Base-by-base conservation (phyloP, 2,797 vertebrate genomes). In the Sylvia borin region DNA sequence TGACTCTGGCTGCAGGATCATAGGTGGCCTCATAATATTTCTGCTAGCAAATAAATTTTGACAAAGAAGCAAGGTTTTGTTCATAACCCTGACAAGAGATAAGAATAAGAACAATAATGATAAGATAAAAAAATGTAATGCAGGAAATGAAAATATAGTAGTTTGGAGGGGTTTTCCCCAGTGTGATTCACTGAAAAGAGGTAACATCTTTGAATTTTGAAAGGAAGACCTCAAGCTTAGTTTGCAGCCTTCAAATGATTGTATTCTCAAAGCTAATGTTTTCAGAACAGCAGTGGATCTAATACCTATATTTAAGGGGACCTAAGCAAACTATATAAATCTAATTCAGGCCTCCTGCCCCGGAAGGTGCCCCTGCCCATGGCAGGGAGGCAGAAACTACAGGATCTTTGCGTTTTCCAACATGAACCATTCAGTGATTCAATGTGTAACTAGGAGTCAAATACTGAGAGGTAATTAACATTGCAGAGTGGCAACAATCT, bases 121-220 rank as follows among this genome's bases (percentile, higher is more conserved):
- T 90, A 79, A 91, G 90, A 81, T 72, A 74, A 93, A 92, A 85
- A 95, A 95, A 84, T 66, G 66, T 38, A 87, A 62, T 38, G 34
- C 62, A 86, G 62, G 78, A 93, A 94, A 93, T 0, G 1, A 94
- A 92, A 92, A 93, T 36, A 82, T 38, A 91, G 75, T 93, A 72
- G 40, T 85, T 83, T 81, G 54, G 67, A 97, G 73, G 51, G 87
- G 43, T 82, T 91, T 96, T 96, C 91, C 73, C 55, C 29, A 19
- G 20, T 11, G 34, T 71, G 40, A 64, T 88, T 88, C 47, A 71
- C 2, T 72, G 45, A 51, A 64, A 78, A 90, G 77, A 92, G 24
- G 78, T 34, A 88, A 96, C 31, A 62, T 54, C 67, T 86, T 88
- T 86, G 91, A 95, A 93, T 80, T 91, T 76, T 2, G 0, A 18